Evolutionary conservation across 2,888 invertebrate species (phyloP).

Genomic region (Caenorhabditis sp.): DNA sequence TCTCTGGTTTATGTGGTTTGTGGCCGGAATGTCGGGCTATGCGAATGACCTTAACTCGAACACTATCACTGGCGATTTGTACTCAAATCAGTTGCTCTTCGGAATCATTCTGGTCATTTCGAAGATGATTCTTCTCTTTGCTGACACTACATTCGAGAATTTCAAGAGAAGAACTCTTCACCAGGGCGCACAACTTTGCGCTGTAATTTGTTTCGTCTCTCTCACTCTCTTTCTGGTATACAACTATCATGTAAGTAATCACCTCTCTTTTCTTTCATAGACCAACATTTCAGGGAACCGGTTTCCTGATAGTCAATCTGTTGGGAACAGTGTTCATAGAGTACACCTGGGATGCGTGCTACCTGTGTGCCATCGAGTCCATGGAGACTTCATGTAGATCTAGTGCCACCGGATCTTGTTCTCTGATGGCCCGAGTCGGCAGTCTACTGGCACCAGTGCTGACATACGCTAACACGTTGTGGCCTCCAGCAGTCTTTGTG

Average conservation of each 20-base stretch:
- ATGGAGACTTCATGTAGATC: constrained; percentile 76
- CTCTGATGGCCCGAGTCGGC: constrained; percentile 76
- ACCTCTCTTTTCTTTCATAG: too few relatives aligned
- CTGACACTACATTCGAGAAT: constrained; percentile 64
- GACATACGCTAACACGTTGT: constrained; percentile 69
- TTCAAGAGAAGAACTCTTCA: constrained; percentile 73
- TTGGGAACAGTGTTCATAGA: constrained; percentile 77
- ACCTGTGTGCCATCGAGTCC: constrained; percentile 76
- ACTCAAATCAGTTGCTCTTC: constrained; percentile 76
- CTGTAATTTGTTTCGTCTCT: constrained; percentile 69
- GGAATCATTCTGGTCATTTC: constrained; percentile 71
- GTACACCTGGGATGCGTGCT: constrained; percentile 80
- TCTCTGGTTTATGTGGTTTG: constrained; percentile 77
- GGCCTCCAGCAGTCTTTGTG: constrained; percentile 74
- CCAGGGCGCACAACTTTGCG: constrained; percentile 69
- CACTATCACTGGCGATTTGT: constrained; percentile 73
- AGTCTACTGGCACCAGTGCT: constrained; percentile 75
- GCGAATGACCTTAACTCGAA: constrained; percentile 77
- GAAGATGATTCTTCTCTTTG: constrained; percentile 67
- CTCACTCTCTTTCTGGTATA: constrained; percentile 61
- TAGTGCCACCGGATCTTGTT: constrained; percentile 74
- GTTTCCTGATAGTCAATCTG: constrained; percentile 71
- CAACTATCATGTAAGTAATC: constrained; percentile 42
- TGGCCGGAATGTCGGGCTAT: constrained; percentile 73
- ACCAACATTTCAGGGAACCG: constrained; percentile 62